Evolutionary conservation across 1,140 invertebrate genomes (phyloP).

Genomic region (Vanessa tameamea): DNA sequence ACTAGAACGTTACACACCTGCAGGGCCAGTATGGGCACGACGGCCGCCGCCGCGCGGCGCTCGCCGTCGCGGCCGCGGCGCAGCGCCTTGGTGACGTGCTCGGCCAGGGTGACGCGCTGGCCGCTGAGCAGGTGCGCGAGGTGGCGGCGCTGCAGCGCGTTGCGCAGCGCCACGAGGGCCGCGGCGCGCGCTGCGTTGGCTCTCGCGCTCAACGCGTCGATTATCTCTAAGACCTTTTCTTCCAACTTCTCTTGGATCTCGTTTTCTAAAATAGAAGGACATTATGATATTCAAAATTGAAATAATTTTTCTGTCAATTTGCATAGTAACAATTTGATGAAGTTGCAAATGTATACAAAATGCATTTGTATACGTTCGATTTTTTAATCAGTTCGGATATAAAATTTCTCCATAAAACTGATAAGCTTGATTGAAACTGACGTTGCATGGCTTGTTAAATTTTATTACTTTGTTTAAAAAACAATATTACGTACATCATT

Average conservation of each 20-base stretch:
- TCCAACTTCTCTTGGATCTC: slow-evolving; percentile 90
- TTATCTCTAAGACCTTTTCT: slow-evolving; percentile 91
- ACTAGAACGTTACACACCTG: slow-evolving; percentile 82
- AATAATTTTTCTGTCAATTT: too few relatives aligned
- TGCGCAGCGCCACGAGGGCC: slow-evolving; percentile 87
- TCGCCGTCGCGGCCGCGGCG: slow-evolving; percentile 92
- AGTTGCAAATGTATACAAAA: too few relatives aligned
- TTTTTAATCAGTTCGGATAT: too few relatives aligned
- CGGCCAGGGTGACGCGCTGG: slow-evolving; percentile 89
- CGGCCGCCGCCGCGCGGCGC: slow-evolving; percentile 88
- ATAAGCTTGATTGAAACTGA: too few relatives aligned
- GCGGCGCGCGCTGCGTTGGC: slow-evolving; percentile 89
- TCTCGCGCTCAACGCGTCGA: slow-evolving; percentile 93
- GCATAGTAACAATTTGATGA: too few relatives aligned
- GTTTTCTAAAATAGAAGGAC: slow-evolving; percentile 64
- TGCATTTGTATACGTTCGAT: too few relatives aligned
- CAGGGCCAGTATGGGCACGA: slow-evolving; percentile 90
- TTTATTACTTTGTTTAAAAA: too few relatives aligned
- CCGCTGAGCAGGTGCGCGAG: slow-evolving; percentile 89
- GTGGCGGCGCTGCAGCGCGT: slow-evolving; percentile 89
- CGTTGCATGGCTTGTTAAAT: too few relatives aligned
- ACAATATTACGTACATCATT: too few relatives aligned
- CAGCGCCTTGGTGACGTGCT: slow-evolving; percentile 89
- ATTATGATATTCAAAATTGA: background rate
- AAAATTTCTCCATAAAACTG: too few relatives aligned